A percentile compares a stretch with the other conserved stretches of the same genome.
Conservation (phyloP, 2,797 vertebrate species). For the Alectoris magna region DNA sequence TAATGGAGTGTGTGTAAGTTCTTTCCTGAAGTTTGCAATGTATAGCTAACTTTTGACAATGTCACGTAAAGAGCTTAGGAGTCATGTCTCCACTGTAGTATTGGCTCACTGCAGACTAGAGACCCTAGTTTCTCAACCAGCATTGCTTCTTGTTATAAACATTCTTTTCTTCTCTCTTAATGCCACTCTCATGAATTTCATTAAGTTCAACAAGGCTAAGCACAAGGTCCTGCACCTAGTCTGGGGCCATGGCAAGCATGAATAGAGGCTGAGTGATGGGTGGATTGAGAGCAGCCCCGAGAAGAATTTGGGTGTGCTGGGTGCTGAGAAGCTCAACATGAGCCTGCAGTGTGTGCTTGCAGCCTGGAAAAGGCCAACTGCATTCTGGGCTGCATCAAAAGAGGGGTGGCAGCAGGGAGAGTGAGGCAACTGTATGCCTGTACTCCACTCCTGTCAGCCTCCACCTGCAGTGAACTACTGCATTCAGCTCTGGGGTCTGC, state of each 20-base stretch:
- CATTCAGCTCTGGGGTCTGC: not conserved
- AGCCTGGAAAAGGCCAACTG: not conserved
- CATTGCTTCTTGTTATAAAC: not conserved
- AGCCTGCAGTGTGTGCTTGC: not conserved
- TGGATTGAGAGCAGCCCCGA: not conserved
- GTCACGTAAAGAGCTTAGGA: not conserved
- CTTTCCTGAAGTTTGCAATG: not conserved
- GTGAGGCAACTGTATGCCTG: not conserved
- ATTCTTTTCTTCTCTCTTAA: not conserved
- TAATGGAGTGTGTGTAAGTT: not conserved
- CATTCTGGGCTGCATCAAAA: not conserved
- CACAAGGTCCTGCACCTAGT: not conserved
- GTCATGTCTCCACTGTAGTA: not conserved
- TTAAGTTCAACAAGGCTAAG: not conserved
- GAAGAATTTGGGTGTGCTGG: not conserved
- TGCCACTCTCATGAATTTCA: not conserved
- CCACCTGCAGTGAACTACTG: not conserved
- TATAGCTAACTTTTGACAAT: not conserved
- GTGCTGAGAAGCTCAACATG: not conserved
- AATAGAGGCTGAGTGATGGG: not conserved
- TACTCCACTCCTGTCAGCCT: not conserved
- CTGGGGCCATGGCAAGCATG: not conserved
- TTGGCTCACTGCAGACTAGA: not conserved
- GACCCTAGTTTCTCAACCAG: not conserved
- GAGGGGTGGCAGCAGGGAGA: not conserved